Conservation (phyloP, 2,888 invertebrate species). For the Meiosimyza decipiens region DNA sequence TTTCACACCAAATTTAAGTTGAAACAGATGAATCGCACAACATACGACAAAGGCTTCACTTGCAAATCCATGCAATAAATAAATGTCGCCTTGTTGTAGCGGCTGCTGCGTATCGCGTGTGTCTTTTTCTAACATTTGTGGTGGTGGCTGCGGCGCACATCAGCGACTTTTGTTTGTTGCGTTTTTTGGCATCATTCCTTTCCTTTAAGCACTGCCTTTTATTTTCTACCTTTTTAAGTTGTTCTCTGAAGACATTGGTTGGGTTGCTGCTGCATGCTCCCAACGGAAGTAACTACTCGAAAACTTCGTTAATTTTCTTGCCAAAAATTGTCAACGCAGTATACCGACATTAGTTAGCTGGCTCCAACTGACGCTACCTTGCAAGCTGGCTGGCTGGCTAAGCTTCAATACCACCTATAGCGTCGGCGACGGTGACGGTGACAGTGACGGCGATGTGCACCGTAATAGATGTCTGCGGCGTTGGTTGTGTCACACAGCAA, state of each 20-base stretch:
- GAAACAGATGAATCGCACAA: no score
- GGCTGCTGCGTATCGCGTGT: constrained; percentile 38
- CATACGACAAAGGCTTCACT: constrained; percentile 26
- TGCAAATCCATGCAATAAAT: constrained; percentile 49
- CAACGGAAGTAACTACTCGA: constrained; percentile 33
- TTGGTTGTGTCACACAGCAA: not conserved
- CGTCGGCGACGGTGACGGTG: not conserved
- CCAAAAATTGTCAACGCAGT: constrained; percentile 43
- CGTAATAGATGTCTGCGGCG: not conserved
- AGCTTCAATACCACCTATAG: not conserved
- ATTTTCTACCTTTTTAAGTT: not conserved
- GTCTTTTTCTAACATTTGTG: constrained; percentile 6
- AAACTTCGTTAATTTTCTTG: constrained; percentile 51
- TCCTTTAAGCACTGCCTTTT: not conserved
- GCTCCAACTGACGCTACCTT: not conserved
- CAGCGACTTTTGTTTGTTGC: no score
- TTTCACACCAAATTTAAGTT: no score
- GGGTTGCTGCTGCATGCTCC: constrained; percentile 10
- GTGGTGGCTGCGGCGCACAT: not conserved
- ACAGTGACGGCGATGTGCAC: not conserved
- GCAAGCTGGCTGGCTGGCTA: not conserved
- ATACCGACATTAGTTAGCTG: not conserved
- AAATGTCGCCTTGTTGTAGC: constrained; percentile 43
- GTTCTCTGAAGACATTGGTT: not conserved
- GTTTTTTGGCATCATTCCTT: not conserved